A percentile compares a stretch with the other conserved stretches of the same genome.
Evolutionary conservation across 2,113 vertebrate species (phyloP).

Genomic region (Nicator chloris): DNA sequence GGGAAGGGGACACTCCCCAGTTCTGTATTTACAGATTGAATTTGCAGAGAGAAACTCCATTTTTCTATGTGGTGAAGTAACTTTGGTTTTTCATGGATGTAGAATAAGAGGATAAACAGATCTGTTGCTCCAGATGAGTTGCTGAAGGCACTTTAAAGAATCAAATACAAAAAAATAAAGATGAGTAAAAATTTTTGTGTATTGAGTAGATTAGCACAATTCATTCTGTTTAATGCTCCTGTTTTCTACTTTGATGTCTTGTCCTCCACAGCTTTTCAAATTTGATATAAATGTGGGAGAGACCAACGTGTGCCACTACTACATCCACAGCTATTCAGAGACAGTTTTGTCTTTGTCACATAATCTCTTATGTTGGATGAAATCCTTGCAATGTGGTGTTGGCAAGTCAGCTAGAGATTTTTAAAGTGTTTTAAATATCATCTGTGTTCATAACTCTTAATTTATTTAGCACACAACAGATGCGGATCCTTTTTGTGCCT

Average conservation of each 20-base stretch:
- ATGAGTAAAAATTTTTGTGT: rapidly evolving
- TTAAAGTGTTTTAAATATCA: background rate
- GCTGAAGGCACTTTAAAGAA: background rate
- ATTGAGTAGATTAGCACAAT: background rate
- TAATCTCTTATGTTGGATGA: background rate
- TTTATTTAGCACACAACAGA: background rate
- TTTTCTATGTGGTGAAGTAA: background rate
- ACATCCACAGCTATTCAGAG: background rate
- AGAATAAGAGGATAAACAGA: background rate
- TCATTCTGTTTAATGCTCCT: background rate
- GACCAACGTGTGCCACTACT: background rate
- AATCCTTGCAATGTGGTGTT: background rate
- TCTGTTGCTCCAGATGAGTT: background rate
- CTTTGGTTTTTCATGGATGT: background rate
- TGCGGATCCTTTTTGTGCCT: background rate
- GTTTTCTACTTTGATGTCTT: background rate
- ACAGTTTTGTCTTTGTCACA: background rate
- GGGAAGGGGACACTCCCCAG: background rate
- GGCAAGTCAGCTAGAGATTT: background rate
- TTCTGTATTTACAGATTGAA: background rate
- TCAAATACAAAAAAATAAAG: background rate
- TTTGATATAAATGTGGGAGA: background rate
- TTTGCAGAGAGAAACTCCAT: background rate
- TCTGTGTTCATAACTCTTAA: background rate
- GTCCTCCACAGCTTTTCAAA: background rate